A percentile compares a stretch with the other conserved stretches of the same genome.
Evolutionary conservation across 2,113 vertebrate species (phyloP).

Genomic region (Callorhinus ursinus): DNA sequence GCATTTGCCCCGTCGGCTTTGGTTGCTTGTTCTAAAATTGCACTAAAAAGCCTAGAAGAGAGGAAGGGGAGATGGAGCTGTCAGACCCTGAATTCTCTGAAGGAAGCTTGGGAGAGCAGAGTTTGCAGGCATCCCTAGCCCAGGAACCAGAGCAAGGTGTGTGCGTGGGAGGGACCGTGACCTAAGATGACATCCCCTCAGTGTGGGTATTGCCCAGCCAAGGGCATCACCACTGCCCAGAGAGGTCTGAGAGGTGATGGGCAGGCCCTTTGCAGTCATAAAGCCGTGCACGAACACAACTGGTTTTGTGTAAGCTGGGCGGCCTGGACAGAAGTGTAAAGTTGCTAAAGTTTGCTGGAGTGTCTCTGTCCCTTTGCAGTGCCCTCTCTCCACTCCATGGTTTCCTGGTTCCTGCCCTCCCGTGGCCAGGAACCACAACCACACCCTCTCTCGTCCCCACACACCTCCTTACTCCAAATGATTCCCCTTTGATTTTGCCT

Average conservation of each 20-base stretch:
- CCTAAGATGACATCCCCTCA: background rate
- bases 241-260: background rate
- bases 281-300: background rate
- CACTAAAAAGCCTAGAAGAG: constrained; percentile 96
- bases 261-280: background rate
- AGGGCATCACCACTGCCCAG: background rate
- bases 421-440: background rate
- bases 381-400: background rate
- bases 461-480: background rate
- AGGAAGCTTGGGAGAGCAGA: background rate
- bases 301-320: background rate
- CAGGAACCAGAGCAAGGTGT: fast-evolving
- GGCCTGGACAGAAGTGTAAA: background rate
- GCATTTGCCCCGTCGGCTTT: constrained; percentile 96
- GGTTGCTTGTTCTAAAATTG: constrained; percentile 99
- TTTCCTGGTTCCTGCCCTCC: background rate
- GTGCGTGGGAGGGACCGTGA: fast-evolving
- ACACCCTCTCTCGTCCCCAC: background rate
- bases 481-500: background rate
- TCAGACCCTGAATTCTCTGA: constrained; percentile 13
- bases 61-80: constrained; percentile 72
- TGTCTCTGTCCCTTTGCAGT: background rate
- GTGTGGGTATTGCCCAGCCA: no score
- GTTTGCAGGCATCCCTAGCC: background rate
- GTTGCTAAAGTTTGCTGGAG: background rate